Base-by-base conservation (phyloP, 2,113 vertebrate species). In the Xiphorhynchus elegans region DNA sequence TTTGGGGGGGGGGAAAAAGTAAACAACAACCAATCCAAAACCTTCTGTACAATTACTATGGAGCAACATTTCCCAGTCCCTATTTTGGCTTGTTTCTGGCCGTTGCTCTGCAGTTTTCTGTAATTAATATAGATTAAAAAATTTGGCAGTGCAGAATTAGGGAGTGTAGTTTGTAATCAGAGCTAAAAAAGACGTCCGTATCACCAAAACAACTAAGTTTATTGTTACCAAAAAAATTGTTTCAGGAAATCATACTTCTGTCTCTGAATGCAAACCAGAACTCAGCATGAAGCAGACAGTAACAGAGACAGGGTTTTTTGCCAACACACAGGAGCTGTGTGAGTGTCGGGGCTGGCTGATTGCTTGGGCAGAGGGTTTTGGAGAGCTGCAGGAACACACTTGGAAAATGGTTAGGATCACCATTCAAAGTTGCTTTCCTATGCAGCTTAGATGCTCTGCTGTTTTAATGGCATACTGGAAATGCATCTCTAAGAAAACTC, bases 161-260 rank as follows among this genome's bases (percentile, higher is more conserved):
- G 21, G 35, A 3, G 7, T 46, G 53, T 79, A 64, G 72, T 90
- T 82, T 79, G 69, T 66, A 62, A 49, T 72, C 2, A 2, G 80
- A 37, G 59, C 64, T 83, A 96, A 89, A 53, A 81, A 24, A 40
- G 74, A 81, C 53, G 42, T 7, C 39, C 1, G 0, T 76, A 58
- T 69, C 66, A 93, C 88, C 80, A 93, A 84, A 93, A 94, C 55
- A 84, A 92, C 13, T 37, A 76, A 50, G 47, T 37, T 76, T 80
- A 74, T 90, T 93, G 69, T 89, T 66, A 92, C 46, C 29, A 89
- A 91, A 91, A 91, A 85, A 90, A 76, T 39, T 72, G 53, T 89
- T 96, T 90, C 90, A 64, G 92, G 93, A 96, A 92, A 82, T 94
- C n/a, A 19, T 40, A 26, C 11, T 84, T 53, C 23, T 82, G 60